Conservation (phyloP, 2,113 vertebrate species). For the Trematocara marginatum region DNA sequence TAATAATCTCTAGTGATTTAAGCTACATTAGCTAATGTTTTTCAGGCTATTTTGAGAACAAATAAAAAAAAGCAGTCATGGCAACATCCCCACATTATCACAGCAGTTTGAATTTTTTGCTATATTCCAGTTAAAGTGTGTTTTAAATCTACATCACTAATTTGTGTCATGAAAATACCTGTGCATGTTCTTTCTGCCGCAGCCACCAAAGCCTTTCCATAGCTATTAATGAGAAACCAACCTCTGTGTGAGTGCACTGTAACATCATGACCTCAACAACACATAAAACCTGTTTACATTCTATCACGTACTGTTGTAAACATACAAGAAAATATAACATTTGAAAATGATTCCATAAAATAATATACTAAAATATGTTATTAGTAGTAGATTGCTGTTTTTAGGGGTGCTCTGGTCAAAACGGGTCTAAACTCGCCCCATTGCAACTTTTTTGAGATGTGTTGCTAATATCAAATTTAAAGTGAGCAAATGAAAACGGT, state of each 20-base stretch:
- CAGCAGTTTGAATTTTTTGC: background rate
- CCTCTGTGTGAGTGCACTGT: background rate
- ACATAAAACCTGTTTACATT: background rate
- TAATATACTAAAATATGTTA: background rate
- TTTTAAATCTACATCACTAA: background rate
- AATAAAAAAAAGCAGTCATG: background rate
- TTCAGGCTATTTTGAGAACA: background rate
- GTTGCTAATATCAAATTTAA: background rate
- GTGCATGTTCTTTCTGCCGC: background rate
- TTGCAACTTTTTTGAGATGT: fast-evolving
- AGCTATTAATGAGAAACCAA: background rate
- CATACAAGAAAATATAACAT: background rate
- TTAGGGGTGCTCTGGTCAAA: background rate
- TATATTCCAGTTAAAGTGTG: background rate
- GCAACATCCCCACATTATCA: background rate
- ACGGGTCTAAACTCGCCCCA: fast-evolving
- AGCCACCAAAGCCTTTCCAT: background rate
- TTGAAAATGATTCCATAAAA: background rate
- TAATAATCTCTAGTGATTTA: background rate
- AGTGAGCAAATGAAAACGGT: background rate
- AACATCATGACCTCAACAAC: background rate
- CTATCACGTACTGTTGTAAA: background rate
- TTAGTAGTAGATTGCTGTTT: background rate
- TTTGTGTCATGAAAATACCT: background rate
- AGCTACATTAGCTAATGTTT: background rate